Conservation (phyloP, 2,797 vertebrate genomes). For the Cyclura pinguis region DNA sequence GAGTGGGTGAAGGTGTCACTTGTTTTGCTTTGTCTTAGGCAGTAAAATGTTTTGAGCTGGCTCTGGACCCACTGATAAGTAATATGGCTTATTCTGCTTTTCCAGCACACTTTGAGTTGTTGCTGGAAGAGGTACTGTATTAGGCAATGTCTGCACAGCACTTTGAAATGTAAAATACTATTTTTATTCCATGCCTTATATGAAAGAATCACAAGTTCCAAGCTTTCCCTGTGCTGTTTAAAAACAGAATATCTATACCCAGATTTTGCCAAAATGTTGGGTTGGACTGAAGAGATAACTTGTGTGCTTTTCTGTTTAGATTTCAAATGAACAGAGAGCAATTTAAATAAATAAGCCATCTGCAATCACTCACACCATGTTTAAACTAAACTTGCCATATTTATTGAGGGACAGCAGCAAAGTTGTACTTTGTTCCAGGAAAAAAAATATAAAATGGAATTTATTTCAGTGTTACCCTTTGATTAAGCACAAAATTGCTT, state of each 20-base stretch:
- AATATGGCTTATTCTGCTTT: background rate
- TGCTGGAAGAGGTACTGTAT: background rate
- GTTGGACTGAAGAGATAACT: slow-evolving; percentile 58
- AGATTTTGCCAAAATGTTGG: slow-evolving; percentile 49
- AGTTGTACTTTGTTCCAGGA: slow-evolving; percentile 36
- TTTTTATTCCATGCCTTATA: slow-evolving; percentile 41
- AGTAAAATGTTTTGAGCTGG: too few species aligned
- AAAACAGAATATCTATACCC: slow-evolving; percentile 53
- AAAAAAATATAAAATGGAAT: slow-evolving; percentile 40
- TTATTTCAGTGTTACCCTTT: slow-evolving; percentile 22
- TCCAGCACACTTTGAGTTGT: background rate
- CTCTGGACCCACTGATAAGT: background rate
- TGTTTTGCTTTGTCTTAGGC: background rate
- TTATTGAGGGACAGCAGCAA: slow-evolving; percentile 52
- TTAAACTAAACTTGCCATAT: slow-evolving; percentile 66
- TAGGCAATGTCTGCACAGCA: slow-evolving; percentile 22
- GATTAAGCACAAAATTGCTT: slow-evolving; percentile 31
- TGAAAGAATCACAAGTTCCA: background rate
- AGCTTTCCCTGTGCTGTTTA: background rate
- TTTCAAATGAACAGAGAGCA: slow-evolving; percentile 64
- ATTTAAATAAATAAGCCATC: slow-evolving; percentile 72
- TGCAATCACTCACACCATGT: slow-evolving; percentile 56
- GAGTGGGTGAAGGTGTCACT: background rate
- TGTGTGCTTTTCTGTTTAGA: slow-evolving; percentile 68
- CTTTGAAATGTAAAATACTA: slow-evolving; percentile 59